Evolutionary conservation across 2,888 invertebrate genomes (phyloP).

Genomic region (Rhopalosiphum nymphaeae): DNA sequence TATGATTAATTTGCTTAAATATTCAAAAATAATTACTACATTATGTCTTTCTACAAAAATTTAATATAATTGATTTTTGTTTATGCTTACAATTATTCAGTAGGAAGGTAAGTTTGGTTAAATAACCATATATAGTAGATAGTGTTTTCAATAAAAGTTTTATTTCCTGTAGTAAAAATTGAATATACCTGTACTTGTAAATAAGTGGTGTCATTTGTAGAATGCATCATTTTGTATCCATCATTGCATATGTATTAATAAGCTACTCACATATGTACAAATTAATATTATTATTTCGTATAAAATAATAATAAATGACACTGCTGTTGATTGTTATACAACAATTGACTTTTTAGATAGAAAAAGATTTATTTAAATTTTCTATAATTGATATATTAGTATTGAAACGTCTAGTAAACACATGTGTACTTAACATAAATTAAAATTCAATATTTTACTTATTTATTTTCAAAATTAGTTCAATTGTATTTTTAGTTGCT

Average conservation of each 20-base stretch:
- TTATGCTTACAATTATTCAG: slow-evolving; percentile 38
- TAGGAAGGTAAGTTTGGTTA: slow-evolving; percentile 57
- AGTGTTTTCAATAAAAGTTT: not conserved
- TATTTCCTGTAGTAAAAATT: not conserved
- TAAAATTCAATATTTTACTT: not conserved
- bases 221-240: not conserved
- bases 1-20: slow-evolving; percentile 18
- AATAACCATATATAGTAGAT: slow-evolving; percentile 40
- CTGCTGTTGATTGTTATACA: not conserved
- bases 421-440: not conserved
- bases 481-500: not conserved
- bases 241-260: not conserved
- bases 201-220: not conserved
- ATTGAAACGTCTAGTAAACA: not conserved
- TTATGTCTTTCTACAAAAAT: slow-evolving; percentile 28
- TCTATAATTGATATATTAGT: not conserved
- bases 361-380: not conserved
- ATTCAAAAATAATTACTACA: slow-evolving; percentile 6
- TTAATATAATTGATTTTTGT: slow-evolving; percentile 43
- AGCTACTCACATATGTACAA: not conserved
- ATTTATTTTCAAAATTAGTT: not conserved
- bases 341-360: not conserved
- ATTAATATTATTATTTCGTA: not conserved
- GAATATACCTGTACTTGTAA: not conserved
- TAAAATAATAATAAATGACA: not conserved